Conservation (phyloP, 2,113 vertebrate genomes). For the Osmerus eperlanus region DNA sequence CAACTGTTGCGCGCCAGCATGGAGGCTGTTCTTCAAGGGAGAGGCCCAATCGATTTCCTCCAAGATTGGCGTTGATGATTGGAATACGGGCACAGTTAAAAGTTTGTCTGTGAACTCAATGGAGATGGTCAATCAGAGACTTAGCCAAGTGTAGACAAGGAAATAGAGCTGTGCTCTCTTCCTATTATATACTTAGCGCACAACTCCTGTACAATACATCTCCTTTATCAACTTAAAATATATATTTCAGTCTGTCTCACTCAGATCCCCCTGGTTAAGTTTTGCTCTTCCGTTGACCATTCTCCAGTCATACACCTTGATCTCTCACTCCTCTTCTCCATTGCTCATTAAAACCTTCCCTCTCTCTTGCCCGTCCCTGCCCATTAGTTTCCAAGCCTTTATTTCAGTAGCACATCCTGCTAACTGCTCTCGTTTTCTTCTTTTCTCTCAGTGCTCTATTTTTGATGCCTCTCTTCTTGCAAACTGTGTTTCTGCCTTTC, state of each 20-base stretch:
- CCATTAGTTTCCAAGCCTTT: conserved; percentile 36
- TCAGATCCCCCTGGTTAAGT: not conserved
- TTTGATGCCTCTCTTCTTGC: conserved; percentile 39
- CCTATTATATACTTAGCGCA: no score
- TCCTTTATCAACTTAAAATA: not conserved
- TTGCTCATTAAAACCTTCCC: conserved; percentile 54
- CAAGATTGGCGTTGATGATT: not conserved
- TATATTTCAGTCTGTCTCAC: not conserved
- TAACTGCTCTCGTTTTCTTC: conserved; percentile 41
- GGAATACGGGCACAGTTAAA: not conserved
- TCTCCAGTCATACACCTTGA: conserved; percentile 25
- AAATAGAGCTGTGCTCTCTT: no score
- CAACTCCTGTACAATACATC: not conserved
- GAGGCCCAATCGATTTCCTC: conserved; percentile 3
- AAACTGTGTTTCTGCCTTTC: no score
- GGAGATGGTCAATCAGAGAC: no score
- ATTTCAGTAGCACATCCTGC: not conserved
- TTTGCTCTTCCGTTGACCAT: not conserved
- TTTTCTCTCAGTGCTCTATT: conserved; percentile 38
- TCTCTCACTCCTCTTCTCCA: conserved; percentile 23
- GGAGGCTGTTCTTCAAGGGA: no score
- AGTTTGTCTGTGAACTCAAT: not conserved
- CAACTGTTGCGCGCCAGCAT: conserved; percentile 1
- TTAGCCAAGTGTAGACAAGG: no score
- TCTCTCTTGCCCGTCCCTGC: conserved; percentile 28